Conservation (phyloP, 2,113 vertebrate species). For the Diadophis punctatus region DNA sequence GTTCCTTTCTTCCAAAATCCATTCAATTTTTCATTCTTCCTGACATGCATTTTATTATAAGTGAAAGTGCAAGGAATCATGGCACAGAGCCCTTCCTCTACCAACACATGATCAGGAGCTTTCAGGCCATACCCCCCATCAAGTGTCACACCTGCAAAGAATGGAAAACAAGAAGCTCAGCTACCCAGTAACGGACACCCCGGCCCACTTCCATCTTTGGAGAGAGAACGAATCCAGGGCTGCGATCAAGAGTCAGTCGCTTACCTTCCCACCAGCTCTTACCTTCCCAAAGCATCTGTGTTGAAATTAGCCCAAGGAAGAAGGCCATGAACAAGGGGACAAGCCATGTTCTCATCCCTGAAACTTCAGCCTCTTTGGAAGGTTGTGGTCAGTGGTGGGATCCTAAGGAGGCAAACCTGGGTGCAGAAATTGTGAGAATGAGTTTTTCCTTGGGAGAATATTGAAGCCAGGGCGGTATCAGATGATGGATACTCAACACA, state of each 20-base stretch:
- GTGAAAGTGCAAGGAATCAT: neutral
- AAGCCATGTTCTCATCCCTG: neutral
- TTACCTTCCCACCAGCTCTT: neutral
- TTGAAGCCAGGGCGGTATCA: neutral
- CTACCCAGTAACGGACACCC: neutral
- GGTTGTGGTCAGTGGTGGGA: neutral
- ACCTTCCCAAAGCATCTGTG: neutral
- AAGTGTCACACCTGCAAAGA: neutral
- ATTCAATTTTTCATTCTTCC: rapidly evolving
- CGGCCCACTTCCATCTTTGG: too few relatives aligned
- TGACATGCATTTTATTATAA: rapidly evolving
- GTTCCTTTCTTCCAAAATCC: neutral
- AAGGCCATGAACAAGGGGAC: neutral
- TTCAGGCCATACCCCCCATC: rapidly evolving
- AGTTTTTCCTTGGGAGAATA: neutral
- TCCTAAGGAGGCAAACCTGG: neutral
- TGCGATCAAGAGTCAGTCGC: neutral
- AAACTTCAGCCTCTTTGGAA: neutral
- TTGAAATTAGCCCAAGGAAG: neutral
- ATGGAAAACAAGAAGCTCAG: neutral
- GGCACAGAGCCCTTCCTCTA: neutral
- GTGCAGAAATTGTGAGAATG: neutral
- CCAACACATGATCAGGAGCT: neutral
- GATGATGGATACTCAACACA: neutral
- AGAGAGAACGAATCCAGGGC: neutral